Evolutionary conservation across 2,113 vertebrate genomes (phyloP), one percentile per base, ranked within the genome.

Genomic region (Zosterops lateralis): DNA sequence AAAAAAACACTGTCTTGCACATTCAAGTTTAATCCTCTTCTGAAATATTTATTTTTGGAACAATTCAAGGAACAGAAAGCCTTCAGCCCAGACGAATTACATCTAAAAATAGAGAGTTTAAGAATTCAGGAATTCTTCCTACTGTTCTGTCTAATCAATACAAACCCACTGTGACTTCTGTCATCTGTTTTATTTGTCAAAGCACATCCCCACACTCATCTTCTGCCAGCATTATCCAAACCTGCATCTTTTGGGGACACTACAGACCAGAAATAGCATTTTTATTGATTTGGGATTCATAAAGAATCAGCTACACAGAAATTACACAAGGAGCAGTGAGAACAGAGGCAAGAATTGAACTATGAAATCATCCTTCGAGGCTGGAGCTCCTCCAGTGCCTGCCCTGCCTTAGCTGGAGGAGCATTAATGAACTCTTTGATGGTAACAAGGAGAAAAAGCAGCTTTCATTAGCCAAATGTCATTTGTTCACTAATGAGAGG

Each of bases 41-140:
- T 71, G 36, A 93, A 92, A 56, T 60, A 87, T 66, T 92, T 77
- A 74, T 92, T 92, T 91, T 71, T 58, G 56, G 91, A 92, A 76
- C 42, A 86, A 80, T 61, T 70, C 64, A 77, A 14, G 53, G 54
- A 82, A 51, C 36, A 56, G 76, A 14, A 72, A 86, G 67, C 42
- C 72, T 61, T 40, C 64, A 62, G 60, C 65, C 84, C 26, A 53
- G 68, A 36, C 12, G 7, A 86, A 28, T 24, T 50, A 17, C 15
- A 50, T 6, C 86, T 84, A 84, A 92, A 95, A 90, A 93, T 70
- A 80, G 84, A 80, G 34, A 16, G 4, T 70, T 66, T 61, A 32
- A n/a, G 42, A 68, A 78, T 47, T 60, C 65, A 74, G 45, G 47
- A 92, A 22, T 81, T 53, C 68, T 71, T 54, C 72, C 67, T 19